Conservation (phyloP, 2,113 vertebrate genomes). For the Anhinga rufa region DNA sequence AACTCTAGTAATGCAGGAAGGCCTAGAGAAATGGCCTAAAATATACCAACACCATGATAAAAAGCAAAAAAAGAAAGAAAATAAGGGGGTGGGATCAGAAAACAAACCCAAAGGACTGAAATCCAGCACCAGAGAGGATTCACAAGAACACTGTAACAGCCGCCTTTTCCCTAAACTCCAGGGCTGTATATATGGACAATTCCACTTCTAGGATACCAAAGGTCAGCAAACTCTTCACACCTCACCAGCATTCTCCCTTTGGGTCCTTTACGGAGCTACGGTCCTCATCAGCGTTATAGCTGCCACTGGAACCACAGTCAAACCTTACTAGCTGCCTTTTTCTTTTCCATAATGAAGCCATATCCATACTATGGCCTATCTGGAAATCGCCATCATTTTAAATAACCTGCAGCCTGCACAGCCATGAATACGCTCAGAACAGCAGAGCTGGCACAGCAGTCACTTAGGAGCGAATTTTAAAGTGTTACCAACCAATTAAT, state of each 20-base stretch:
- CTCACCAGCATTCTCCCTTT: not conserved
- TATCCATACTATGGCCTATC: rapidly evolving
- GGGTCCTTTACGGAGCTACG: not conserved
- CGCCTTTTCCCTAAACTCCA: not conserved
- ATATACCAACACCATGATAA: not conserved
- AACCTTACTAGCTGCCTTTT: not conserved
- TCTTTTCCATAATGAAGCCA: not conserved
- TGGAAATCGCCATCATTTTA: not conserved
- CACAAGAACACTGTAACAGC: not conserved
- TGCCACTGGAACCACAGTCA: not conserved
- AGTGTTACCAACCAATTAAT: rapidly evolving
- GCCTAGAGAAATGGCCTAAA: not conserved
- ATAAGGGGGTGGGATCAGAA: not conserved
- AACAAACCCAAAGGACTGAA: not conserved
- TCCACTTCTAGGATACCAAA: not conserved
- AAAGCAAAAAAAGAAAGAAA: not conserved
- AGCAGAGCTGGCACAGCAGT: not conserved
- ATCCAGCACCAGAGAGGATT: not conserved
- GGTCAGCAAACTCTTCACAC: not conserved
- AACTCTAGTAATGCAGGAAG: not conserved
- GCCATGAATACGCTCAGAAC: not conserved
- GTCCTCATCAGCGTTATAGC: not conserved
- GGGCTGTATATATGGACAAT: not conserved
- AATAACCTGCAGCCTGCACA: not conserved
- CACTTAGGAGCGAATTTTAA: not conserved